Evolutionary conservation across 2,113 vertebrate species (phyloP), one percentile per base, ranked within the genome.

Genomic region (Mormoops blainvillei): DNA sequence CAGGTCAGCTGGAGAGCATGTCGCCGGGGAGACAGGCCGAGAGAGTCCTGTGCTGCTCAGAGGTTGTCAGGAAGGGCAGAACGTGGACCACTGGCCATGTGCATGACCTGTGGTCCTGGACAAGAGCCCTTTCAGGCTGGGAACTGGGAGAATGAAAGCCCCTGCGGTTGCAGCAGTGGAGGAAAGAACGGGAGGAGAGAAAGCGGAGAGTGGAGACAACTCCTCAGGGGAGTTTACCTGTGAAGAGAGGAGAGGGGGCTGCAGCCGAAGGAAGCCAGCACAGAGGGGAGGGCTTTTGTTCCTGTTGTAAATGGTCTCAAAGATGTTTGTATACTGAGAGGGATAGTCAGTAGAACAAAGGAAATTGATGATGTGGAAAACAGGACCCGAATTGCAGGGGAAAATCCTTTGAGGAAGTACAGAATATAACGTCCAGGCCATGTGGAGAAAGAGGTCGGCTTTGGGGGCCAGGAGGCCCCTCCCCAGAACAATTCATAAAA

Each of bases 381-480:
- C 22, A 41, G 38, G 67, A 63, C 50, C 56, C 48, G 38, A 20
- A 11, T 14, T 16, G 4, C 20, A 38, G 56, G 48, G 48, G 54
- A 41, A 84, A 68, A 15, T 20, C n/a, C 81, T 76, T 26, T 43
- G 4, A 70, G 70, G 58, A 58, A 71, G 26, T 6, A 12, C 81
- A 71, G 26, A 52, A 5, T 3, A 4, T 1, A 0, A 15, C 9
- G 7, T 43, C 31, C 1, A 0, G 43, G 45, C 14, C 19, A 3
- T 5, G 16, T 12, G n/a, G 10, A 41, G 28, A 10, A 24, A 52
- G 18, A 9, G 11, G 4, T 3, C 19, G 14, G 28, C 73, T 36
- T 43, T 33, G 2, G 26, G 19, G 10, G 38, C 82, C 45, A 7
- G 43, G 36, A 36, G 31, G 18, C n/a, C 43, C 65, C 31, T 41